Evolutionary conservation across 35 echinoderm and acorn worm genomes (phyloP), one percentile per base, ranked within the genome.

Genomic region (Holothuria glaberrima): DNA sequence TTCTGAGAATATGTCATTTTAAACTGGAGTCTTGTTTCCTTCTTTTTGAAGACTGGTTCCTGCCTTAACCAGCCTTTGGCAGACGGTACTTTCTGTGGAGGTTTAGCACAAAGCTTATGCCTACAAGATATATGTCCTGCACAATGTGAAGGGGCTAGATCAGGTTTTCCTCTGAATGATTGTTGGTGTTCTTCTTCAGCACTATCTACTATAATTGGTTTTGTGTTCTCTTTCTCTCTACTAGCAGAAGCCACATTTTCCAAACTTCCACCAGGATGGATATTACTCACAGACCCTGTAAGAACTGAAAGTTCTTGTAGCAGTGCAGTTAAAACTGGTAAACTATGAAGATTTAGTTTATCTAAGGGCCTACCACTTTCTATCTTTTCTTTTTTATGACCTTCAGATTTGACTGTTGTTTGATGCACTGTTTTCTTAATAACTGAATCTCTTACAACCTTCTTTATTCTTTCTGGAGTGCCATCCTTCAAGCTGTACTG

Each of bases 1-100:
- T 93, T 93, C 66, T 93, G 94, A 10, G 94, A 90, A 58, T 97
- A 76, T 28, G 94, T 97, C 91, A 94, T 91, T 59, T 89, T 89
- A 80, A 78, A 97, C 17, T 81, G 88, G 4, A 97, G 84, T 83
- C 93, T 97, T 27, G 88, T 81, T 60, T 88, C 69, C 52, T 62
- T 86, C 48, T 83, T 74, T n/a, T 66, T 67, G 18, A 57, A 52
- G 12, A 86, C 57, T 19, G 88, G 88, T 89, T 91, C 63, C 84
- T 95, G 90, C 25, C 94, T 92, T 36, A 95, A 52, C 90, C 86
- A 95, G 7, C 90, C 75, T 60, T 92, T 95, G 52, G 90, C 60
- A 30, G 90, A 22, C 19, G 94, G 94, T n/a, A 95, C 90, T 56
- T 59, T 59, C 22, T 28, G 19, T 44, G 94, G 84, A 44, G 83